These are phyloP conservation scores for Bubo blakistoni DNA, from an alignment of 2,113 vertebrate genomes.

Conservation along the genomic window DNA sequence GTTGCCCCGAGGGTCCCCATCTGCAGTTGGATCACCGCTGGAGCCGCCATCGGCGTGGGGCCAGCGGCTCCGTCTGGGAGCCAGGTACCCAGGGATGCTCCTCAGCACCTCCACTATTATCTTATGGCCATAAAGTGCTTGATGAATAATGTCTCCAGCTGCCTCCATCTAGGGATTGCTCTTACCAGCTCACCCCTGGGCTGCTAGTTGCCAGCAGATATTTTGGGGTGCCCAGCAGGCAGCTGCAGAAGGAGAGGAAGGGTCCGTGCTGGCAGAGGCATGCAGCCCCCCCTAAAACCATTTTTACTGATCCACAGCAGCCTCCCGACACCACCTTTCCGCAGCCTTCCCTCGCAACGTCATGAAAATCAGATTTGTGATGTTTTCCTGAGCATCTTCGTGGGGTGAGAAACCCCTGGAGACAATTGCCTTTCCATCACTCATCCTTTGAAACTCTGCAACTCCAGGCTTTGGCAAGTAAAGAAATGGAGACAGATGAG, in stretches of 20 bases:
- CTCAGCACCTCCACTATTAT: not conserved
- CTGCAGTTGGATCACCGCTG: not conserved
- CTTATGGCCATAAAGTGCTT: not conserved
- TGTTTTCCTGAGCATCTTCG: not conserved
- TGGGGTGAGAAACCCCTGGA: not conserved
- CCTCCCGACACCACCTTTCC: not conserved
- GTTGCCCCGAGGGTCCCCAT: not conserved
- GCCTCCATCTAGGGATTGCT: not conserved
- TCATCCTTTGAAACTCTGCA: accelerated
- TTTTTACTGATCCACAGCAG: not conserved
- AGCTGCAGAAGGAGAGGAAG: not conserved
- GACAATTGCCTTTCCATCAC: accelerated
- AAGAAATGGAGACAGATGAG: not conserved
- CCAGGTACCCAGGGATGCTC: not conserved
- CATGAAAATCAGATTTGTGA: not conserved
- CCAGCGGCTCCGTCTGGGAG: accelerated
- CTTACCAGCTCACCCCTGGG: not conserved
- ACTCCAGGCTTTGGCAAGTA: not conserved
- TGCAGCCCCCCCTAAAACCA: too few relatives aligned
- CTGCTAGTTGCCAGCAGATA: not conserved
- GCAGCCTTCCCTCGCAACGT: not conserved
- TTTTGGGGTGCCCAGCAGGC: not conserved
- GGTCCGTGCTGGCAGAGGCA: not conserved
- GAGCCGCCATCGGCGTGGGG: not conserved
- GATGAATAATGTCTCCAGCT: not conserved